These are phyloP conservation scores for Xiphophorus couchianus DNA, from an alignment of 2,113 vertebrate genomes.

Conservation along the genomic window DNA sequence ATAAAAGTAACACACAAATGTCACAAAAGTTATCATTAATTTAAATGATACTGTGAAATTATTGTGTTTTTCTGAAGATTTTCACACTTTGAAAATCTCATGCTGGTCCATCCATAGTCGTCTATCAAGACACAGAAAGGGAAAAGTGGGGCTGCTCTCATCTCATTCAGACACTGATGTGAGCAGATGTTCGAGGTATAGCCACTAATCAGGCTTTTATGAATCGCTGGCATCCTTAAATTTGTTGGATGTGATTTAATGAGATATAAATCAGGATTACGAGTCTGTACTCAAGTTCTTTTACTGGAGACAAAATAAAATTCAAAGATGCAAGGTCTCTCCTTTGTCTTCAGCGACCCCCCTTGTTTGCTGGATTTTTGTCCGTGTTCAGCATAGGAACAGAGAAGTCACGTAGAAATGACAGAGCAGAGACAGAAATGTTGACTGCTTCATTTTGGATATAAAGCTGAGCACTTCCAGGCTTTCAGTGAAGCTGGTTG, in stretches of 20 bases:
- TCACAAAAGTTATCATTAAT: not conserved
- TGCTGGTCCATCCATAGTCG: not conserved
- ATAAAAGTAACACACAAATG: too few relatives aligned
- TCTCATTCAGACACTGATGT: not conserved
- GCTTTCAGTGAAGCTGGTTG: constrained; percentile 10
- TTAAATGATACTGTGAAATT: not conserved
- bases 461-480: constrained; percentile 45
- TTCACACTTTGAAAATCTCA: too few relatives aligned
- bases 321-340: constrained; percentile 45
- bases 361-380: constrained; percentile 18
- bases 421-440: constrained; percentile 16
- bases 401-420: constrained; percentile 6
- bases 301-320: constrained; percentile 40
- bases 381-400: constrained; percentile 19
- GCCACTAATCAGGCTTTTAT: constrained; percentile 44
- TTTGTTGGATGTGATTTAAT: constrained; percentile 35
- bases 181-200: constrained; percentile 39
- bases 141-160: not conserved
- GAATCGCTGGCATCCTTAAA: constrained; percentile 40
- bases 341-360: constrained; percentile 29
- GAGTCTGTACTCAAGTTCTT: constrained; percentile 27
- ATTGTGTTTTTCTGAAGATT: too few relatives aligned
- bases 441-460: constrained; percentile 34
- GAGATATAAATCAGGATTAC: constrained; percentile 46
- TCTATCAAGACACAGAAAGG: not conserved